Evolutionary conservation across 2,113 vertebrate genomes (phyloP), one percentile per base, ranked within the genome.

Genomic region (Miniopterus natalensis): DNA sequence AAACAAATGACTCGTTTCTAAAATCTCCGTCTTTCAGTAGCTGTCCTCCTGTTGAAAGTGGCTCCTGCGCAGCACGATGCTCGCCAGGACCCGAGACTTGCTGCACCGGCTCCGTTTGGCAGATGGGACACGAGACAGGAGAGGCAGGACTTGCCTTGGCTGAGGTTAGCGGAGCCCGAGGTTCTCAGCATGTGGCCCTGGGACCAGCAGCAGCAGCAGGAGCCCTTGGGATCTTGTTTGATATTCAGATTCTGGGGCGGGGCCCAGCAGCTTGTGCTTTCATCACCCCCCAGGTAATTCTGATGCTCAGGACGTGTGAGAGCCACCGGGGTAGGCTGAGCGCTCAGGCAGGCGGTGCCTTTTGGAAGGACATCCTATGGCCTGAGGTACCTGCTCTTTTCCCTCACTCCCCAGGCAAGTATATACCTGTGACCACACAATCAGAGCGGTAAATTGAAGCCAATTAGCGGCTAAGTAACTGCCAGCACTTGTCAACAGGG

Each of bases 371-470:
- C 21, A 20, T 53, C 15, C 87, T 55, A 7, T 36, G 80, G n/a
- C 70, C 68, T 15, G 20, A 2, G 8, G 1, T n/a, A 59, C 92
- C 61, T 78, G 20, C 61, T 78, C 55, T 47, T 68, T 75, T 49
- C 53, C 81, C 83, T 94, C 57, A 31, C 45, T 92, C 94, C 87
- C 92, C 90, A 83, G 71, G 77, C 92, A 92, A 93, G 86, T 45
- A 57, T 74, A 53, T 96, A 96, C 94, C 96, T 98, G 96, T 95
- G 92, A 97, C 96, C 96, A 96, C 92, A 96, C 80, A 98, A 95
- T 95, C 97, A 90, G 96, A 97, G 93, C 85, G 92, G 84, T 97
- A 95, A 96, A 96, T 96, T 97, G 97, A 98, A 98, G 97, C 97
- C 78, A 98, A 94, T 95, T 63, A 25, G 83, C 86, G 94, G 89